A percentile compares a stretch with the other conserved stretches of the same genome.
Conservation (phyloP, 2,888 invertebrate species). For the Agrochola lota region DNA sequence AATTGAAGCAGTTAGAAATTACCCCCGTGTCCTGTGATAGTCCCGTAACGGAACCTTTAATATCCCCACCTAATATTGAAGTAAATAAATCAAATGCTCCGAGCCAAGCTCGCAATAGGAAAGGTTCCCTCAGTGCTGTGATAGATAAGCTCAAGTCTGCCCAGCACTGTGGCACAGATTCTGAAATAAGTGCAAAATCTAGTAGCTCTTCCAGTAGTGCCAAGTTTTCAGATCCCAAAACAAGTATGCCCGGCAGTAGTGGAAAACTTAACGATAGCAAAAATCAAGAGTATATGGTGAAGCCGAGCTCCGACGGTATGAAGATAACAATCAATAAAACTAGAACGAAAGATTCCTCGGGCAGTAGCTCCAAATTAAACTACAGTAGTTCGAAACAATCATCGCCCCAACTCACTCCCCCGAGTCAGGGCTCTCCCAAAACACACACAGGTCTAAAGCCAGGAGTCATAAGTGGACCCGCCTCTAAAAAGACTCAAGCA, state of each 20-base stretch:
- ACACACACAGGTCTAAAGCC: conserved; percentile 96
- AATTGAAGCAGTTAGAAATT: conserved; percentile 92
- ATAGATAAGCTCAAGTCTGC: conserved; percentile 96
- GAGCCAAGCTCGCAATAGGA: conserved; percentile 92
- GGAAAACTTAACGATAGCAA: conserved; percentile 88
- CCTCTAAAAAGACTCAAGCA: conserved; percentile 94
- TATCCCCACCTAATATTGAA: conserved; percentile 90
- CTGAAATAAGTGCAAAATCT: conserved; percentile 87
- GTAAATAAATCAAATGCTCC: conserved; percentile 91
- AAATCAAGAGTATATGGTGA: conserved; percentile 97
- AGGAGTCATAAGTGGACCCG: conserved; percentile 96
- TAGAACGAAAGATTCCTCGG: conserved; percentile 92
- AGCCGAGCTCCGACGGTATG: conserved; percentile 96
- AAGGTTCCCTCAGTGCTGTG: conserved; percentile 95
- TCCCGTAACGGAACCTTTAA: conserved; percentile 84
- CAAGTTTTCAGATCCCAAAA: conserved; percentile 88
- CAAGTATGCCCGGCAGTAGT: conserved; percentile 82
- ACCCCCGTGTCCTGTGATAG: conserved; percentile 89
- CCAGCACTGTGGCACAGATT: conserved; percentile 92
- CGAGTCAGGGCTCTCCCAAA: conserved; percentile 93
- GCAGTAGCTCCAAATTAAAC: conserved; percentile 85
- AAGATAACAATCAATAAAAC: conserved; percentile 98
- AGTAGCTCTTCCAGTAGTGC: conserved; percentile 84
- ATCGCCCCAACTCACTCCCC: conserved; percentile 86
- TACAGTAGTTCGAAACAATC: conserved; percentile 88